Evolutionary conservation across 2,113 vertebrate species (phyloP).

Genomic region (Numenius arquata): DNA sequence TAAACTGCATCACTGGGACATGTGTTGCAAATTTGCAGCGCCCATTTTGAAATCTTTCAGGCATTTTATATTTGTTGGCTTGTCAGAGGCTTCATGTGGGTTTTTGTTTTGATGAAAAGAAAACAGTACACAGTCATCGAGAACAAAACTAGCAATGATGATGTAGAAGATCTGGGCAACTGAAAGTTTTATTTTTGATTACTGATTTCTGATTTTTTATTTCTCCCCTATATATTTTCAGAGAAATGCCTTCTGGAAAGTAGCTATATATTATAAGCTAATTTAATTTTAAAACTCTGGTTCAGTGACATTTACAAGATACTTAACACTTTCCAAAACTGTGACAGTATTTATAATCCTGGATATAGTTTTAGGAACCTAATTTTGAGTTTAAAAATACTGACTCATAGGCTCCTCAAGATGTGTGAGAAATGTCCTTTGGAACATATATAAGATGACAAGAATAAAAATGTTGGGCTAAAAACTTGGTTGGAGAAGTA

Average conservation of each 20-base stretch:
- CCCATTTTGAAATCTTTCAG: neutral
- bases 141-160: neutral
- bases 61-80: neutral
- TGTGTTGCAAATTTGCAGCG: neutral
- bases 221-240: neutral
- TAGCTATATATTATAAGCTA: neutral
- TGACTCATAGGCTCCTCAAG: neutral
- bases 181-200: neutral
- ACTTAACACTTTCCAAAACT: conserved; percentile 41
- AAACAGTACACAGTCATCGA: rapidly evolving
- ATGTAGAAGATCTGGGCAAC: neutral
- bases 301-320: conserved; percentile 21
- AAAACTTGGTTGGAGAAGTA: neutral
- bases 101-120: neutral
- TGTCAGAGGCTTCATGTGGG: neutral
- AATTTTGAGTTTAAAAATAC: conserved; percentile 32
- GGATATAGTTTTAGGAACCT: conserved; percentile 5
- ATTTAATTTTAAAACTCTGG: conserved; percentile 17
- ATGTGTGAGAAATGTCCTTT: neutral
- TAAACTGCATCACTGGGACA: neutral
- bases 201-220: neutral
- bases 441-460: neutral
- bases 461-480: conserved; percentile 5
- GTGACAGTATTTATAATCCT: conserved; percentile 21
- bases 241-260: neutral